Percentiles rank a stretch among this genome's conserved stretches.
These are phyloP conservation scores for Tiliacea citrago DNA, from an alignment of 2,888 invertebrate genomes.

Conservation along the genomic window DNA sequence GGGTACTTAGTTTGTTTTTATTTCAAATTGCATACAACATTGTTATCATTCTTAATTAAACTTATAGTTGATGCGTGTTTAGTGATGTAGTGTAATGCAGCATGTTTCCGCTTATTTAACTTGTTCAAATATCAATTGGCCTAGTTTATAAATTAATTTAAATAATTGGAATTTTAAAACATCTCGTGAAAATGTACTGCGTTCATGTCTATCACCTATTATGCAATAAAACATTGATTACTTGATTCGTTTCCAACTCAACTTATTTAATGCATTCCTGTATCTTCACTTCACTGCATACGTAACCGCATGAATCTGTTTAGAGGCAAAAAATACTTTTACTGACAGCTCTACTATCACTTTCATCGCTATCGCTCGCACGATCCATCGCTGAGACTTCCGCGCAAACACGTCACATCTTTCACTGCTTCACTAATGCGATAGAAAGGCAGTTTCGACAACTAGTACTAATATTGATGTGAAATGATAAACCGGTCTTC, in stretches of 20 bases:
- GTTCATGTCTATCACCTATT: conserved; percentile 4
- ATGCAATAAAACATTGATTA: conserved; percentile 24
- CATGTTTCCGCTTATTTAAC: conserved; percentile 39
- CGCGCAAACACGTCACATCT: conserved; percentile 30
- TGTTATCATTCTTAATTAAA: conserved; percentile 15
- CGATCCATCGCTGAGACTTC: conserved; percentile 13
- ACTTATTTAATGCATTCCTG: conserved; percentile 16
- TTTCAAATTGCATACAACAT: conserved; percentile 9
- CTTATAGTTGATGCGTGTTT: conserved; percentile 25
- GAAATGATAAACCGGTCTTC: conserved; percentile 61
- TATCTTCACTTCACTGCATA: conserved; percentile 13
- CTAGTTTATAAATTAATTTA: conserved; percentile 35
- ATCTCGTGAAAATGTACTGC: conserved; percentile 13
- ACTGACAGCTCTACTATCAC: conserved; percentile 73
- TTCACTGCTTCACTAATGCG: conserved; percentile 42
- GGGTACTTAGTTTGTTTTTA: conserved; percentile 14
- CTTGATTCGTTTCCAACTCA: conserved; percentile 41
- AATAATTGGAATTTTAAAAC: conserved; percentile 20
- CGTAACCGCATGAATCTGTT: conserved; percentile 32
- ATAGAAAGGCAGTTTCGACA: conserved; percentile 61
- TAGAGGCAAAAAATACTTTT: conserved; percentile 43
- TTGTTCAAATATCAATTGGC: conserved; percentile 42
- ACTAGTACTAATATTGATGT: conserved; percentile 48
- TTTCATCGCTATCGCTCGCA: conserved; percentile 80
- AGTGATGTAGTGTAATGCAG: conserved; percentile 18